Evolutionary conservation across 2,888 invertebrate genomes (phyloP), one percentile per base, ranked within the genome.

Genomic region (Polylopha cassiicola): DNA sequence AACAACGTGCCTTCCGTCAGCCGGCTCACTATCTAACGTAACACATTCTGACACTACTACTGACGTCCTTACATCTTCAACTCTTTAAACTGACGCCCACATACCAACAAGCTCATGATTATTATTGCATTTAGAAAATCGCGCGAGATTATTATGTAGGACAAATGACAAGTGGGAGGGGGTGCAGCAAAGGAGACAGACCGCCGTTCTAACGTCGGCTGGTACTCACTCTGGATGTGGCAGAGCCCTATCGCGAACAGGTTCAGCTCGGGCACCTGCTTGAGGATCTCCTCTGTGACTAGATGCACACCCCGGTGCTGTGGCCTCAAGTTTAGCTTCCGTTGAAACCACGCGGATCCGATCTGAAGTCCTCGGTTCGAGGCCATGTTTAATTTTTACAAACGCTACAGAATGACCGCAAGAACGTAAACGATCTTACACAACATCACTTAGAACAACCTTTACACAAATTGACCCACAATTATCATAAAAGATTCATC

Each of bases 291-390:
- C 85, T 98, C 97, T 54, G 97, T 97, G 65, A 98, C 95, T 68
- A 98, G 90, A 88, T 98, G 98, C 74, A 98, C 97, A 71, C 98
- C 98, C 76, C 98, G 90, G 86, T 96, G 96, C 86, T 97, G 97
- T 68, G 97, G 95, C 82, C 96, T 90, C 82, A 98, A 90, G 87
- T 95, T 95, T 80, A 98, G 93, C 89, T 97, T 97, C 87, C 95
- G 93, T 88, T 98, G 98, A 89, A 96, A 96, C 98, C 98, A 98
- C 87, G 97, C 96, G 81, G 95, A 95, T 86, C 96, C 96, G 78
- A 94, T 94, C 89, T 95, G 95, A 86, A 96, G 92, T 84, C 95
- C 95, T 88, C 92, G 89, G 87, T 93, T 92, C 86, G 93, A 93
- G 89, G 93, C 93, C 93, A 93, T 93, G 89, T 88, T 90, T 85